Conservation (phyloP, 2,113 vertebrate species). For the Dissostichus mawsoni region DNA sequence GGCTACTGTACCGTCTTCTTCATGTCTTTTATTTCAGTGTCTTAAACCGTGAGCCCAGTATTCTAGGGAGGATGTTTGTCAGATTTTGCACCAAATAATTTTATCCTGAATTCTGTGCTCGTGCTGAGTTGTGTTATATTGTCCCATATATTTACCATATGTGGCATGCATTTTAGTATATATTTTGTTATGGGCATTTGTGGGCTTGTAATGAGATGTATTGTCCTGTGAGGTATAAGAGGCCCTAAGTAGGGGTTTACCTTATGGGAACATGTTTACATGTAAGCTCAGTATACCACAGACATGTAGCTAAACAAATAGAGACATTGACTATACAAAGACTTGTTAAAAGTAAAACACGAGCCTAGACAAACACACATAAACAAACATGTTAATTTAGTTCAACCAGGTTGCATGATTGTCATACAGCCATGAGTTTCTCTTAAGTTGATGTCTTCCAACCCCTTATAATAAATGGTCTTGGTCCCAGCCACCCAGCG, state of each 20-base stretch:
- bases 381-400: too few relatives aligned
- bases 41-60: background rate
- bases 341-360: too few relatives aligned
- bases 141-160: too few relatives aligned
- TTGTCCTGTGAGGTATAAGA: too few relatives aligned
- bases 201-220: background rate
- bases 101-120: background rate
- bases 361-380: too few relatives aligned
- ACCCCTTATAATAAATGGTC: conserved; percentile 12
- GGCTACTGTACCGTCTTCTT: background rate
- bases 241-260: too few relatives aligned
- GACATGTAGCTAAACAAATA: too few relatives aligned
- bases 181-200: background rate
- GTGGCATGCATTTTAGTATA: background rate
- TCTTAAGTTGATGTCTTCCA: background rate
- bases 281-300: background rate
- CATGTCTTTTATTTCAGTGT: background rate
- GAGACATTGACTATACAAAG: background rate
- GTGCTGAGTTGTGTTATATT: too few relatives aligned
- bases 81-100: background rate
- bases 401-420: background rate
- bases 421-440: background rate
- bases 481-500: background rate
- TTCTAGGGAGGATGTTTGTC: background rate
- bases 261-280: too few relatives aligned